Conservation (phyloP, 2,113 vertebrate species). For the Ploceus nigricollis region DNA sequence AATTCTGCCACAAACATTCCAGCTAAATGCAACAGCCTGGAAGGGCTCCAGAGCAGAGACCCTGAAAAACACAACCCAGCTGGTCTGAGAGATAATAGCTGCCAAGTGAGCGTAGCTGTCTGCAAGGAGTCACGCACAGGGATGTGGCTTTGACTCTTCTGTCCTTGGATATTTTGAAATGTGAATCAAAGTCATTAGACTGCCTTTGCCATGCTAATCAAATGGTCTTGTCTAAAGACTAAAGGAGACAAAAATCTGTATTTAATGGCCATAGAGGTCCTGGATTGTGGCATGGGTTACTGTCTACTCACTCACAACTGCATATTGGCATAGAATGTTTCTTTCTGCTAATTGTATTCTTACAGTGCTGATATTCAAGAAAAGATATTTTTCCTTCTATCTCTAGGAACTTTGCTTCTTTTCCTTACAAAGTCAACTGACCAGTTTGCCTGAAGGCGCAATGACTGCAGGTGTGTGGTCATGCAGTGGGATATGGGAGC, state of each 20-base stretch:
- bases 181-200: background rate
- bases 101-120: background rate
- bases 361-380: background rate
- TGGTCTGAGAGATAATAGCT: constrained; percentile 36
- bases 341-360: background rate
- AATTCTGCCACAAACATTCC: background rate
- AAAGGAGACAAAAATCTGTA: background rate
- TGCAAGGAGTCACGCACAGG: background rate
- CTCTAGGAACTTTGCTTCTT: background rate
- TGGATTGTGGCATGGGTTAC: background rate
- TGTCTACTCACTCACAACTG: background rate
- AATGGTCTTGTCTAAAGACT: background rate
- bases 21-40: background rate
- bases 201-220: background rate
- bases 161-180: background rate
- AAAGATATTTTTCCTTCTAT: background rate
- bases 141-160: background rate
- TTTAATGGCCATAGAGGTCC: background rate
- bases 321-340: background rate
- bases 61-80: constrained; percentile 43
- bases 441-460: background rate
- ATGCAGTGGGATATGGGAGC: background rate
- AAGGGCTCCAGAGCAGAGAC: constrained; percentile 18
- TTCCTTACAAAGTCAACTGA: background rate
- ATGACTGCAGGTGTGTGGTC: background rate